Evolutionary conservation across 2,797 vertebrate species (phyloP).

Genomic region (Enteromius fasciolatus): DNA sequence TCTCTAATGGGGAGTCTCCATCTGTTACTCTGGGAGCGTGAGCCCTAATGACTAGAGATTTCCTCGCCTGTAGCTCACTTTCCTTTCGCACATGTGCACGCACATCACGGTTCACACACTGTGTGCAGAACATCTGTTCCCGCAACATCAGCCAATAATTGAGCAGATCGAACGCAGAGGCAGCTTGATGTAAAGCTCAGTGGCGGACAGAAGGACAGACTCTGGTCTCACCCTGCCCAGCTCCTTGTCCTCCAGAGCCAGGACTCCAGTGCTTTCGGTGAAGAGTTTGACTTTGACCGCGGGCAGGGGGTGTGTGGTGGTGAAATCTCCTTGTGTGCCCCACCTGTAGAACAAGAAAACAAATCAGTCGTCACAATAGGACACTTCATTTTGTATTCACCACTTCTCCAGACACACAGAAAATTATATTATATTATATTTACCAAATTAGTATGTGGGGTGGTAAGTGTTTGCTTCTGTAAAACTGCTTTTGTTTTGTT

Average conservation of each 20-base stretch:
- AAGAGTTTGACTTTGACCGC: conserved; percentile 98
- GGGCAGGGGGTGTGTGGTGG: conserved; percentile 91
- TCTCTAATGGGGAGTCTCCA: conserved; percentile 60
- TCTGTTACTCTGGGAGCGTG: conserved; percentile 60
- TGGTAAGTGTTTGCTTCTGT: neutral
- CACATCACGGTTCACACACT: conserved; percentile 20
- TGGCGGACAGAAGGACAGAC: neutral
- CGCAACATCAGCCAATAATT: neutral
- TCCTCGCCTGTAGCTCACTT: conserved; percentile 34
- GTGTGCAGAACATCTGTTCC: conserved; percentile 37
- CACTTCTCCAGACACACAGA: neutral
- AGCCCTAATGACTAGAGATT: conserved; percentile 49
- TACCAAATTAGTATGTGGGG: neutral
- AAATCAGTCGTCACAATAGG: neutral
- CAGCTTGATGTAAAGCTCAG: neutral
- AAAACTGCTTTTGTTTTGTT: neutral
- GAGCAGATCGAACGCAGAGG: neutral
- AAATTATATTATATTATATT: neutral
- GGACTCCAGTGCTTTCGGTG: conserved; percentile 90
- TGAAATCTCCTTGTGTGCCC: conserved; percentile 98
- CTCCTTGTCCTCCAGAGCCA: conserved; percentile 96
- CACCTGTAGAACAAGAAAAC: conserved; percentile 80
- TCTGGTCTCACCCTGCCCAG: conserved; percentile 85
- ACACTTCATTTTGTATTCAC: neutral
- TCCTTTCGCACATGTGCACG: neutral